Evolutionary conservation across 1,140 invertebrate species (phyloP).

Genomic region (Drosophila bocki): DNA sequence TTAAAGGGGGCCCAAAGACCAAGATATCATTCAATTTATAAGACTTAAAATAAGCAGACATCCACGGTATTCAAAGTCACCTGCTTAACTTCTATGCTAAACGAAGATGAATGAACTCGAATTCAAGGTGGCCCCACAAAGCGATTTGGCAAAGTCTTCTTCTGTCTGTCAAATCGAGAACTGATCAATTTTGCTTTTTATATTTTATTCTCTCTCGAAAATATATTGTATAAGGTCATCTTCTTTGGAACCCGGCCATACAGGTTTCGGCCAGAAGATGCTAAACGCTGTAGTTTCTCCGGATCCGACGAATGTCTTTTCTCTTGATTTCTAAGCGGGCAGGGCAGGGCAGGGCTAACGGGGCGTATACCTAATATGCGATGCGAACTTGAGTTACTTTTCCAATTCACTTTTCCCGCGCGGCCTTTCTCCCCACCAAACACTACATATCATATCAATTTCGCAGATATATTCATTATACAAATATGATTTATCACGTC

Average conservation of each 20-base stretch:
- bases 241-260: slow-evolving; percentile 49
- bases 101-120: slow-evolving; percentile 57
- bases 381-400: slow-evolving; percentile 25
- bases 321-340: slow-evolving; percentile 7
- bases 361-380: slow-evolving; percentile 46
- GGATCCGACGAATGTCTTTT: background rate
- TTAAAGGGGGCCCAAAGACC: background rate
- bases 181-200: slow-evolving; percentile 47
- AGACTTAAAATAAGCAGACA: background rate
- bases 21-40: background rate
- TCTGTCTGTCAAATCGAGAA: slow-evolving; percentile 46
- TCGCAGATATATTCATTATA: slow-evolving; percentile 46
- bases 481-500: slow-evolving; percentile 77
- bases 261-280: slow-evolving; percentile 49
- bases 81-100: slow-evolving; percentile 47
- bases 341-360: slow-evolving; percentile 16
- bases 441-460: slow-evolving; percentile 38
- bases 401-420: slow-evolving; percentile 34
- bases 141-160: slow-evolving; percentile 41
- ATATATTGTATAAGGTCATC: slow-evolving; percentile 58
- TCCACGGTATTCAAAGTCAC: slow-evolving; percentile 4
- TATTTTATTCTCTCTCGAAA: slow-evolving; percentile 36
- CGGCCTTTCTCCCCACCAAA: slow-evolving; percentile 41
- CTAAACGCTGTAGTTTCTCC: slow-evolving; percentile 43
- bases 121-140: slow-evolving; percentile 50